Percentiles rank a stretch among this genome's conserved stretches.
Conservation (phyloP, 2,797 vertebrate species). For the Loriculus beryllinus region DNA sequence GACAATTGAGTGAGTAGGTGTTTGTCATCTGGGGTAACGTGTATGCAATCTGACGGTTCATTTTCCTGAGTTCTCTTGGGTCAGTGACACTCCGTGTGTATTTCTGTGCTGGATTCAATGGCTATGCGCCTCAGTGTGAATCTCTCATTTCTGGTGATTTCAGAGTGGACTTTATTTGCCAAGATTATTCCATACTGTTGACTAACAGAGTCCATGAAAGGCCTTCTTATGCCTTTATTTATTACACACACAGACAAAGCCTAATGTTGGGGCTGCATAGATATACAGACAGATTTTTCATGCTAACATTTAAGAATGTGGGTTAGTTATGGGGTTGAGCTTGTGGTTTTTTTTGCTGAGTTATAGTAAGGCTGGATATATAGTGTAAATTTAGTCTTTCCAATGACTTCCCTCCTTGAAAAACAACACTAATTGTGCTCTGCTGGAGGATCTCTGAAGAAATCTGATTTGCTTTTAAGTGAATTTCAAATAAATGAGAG, state of each 20-base stretch:
- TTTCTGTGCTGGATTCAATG: neutral
- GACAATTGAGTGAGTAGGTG: neutral
- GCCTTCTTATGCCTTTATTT: neutral
- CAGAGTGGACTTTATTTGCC: neutral
- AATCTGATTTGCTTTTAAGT: slow-evolving; percentile 20
- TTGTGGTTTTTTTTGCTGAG: neutral
- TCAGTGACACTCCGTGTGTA: neutral
- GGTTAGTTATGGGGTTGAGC: neutral
- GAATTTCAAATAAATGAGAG: slow-evolving; percentile 2
- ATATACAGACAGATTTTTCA: neutral
- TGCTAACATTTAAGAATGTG: neutral
- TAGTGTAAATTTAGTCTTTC: neutral
- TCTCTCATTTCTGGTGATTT: neutral
- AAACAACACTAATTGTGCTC: neutral
- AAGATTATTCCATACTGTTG: neutral
- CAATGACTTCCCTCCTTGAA: neutral
- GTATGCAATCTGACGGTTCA: neutral
- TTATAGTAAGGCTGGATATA: neutral
- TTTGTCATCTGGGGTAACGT: neutral
- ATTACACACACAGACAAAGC: neutral
- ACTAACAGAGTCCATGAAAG: neutral
- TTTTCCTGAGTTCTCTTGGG: neutral
- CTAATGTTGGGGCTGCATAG: neutral
- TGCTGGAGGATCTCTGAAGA: neutral
- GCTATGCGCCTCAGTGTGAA: neutral